phyloP scores from a whole-genome alignment of 1,140 invertebrate genomes.

The Papilio polyxenes region DNA sequence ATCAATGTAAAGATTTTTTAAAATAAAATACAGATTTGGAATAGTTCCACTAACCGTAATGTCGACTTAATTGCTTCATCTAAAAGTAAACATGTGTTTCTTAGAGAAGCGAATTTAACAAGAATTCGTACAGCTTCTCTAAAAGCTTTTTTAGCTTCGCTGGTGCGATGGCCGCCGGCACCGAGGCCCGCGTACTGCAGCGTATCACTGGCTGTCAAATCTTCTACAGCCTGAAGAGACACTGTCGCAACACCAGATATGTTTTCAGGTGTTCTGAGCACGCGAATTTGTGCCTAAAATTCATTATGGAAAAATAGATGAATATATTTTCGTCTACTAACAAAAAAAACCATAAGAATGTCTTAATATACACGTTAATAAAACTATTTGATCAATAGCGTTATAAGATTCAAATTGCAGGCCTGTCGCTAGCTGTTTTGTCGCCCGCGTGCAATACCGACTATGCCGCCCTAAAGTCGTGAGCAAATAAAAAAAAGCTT shows the following conservation, averaged over 20 bases:
- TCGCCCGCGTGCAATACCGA: no score
- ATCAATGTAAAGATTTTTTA: neutral
- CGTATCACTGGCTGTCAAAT: conserved; percentile 52
- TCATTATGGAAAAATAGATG: neutral
- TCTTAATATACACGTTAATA: no score
- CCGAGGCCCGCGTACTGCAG: conserved; percentile 68
- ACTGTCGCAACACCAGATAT: conserved; percentile 71
- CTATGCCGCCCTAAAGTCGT: no score
- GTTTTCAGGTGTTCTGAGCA: conserved; percentile 67
- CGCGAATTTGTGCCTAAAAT: conserved; percentile 70
- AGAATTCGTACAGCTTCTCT: conserved; percentile 63
- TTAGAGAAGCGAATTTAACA: conserved; percentile 72
- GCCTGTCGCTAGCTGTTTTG: no score
- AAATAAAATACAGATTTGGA: neutral
- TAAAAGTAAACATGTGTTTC: conserved; percentile 66
- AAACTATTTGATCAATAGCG: no score
- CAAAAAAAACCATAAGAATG: neutral
- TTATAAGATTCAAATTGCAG: no score
- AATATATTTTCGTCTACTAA: neutral
- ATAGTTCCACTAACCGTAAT: conserved; percentile 56
- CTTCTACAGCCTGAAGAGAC: conserved; percentile 62
- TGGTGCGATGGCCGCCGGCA: conserved; percentile 70
- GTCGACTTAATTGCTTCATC: conserved; percentile 67
- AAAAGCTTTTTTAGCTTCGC: conserved; percentile 72
- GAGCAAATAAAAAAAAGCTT: no score